Evolutionary conservation across 2,113 vertebrate genomes (phyloP).

Genomic region (Thymallus thymallus): DNA sequence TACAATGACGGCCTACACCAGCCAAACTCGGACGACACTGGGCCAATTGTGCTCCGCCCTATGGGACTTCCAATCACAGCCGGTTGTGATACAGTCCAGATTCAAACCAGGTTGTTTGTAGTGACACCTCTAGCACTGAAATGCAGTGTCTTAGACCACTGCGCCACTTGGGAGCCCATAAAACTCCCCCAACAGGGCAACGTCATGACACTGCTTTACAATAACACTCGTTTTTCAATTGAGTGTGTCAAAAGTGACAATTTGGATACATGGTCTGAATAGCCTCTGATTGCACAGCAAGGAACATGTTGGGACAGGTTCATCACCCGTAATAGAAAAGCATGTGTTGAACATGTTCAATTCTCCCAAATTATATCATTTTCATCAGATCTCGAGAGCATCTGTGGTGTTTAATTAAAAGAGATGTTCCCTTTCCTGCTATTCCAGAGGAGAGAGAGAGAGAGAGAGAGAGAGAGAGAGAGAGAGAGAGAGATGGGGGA

Average conservation of each 20-base stretch:
- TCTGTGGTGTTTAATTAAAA: slow-evolving; percentile 62
- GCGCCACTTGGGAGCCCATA: too few relatives aligned
- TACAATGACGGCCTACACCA: too few relatives aligned
- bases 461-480: slow-evolving; percentile 8
- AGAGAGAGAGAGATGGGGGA: too few relatives aligned
- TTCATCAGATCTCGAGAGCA: slow-evolving; percentile 46
- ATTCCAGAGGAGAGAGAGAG: slow-evolving; percentile 16
- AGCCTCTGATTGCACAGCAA: slow-evolving; percentile 59
- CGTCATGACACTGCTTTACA: slow-evolving; percentile 53
- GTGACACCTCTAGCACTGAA: too few relatives aligned
- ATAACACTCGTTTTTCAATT: slow-evolving; percentile 64
- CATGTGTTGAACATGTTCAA: slow-evolving; percentile 63
- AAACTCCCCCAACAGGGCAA: too few relatives aligned
- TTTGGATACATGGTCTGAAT: slow-evolving; percentile 58
- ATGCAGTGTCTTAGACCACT: too few relatives aligned
- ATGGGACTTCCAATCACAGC: too few relatives aligned
- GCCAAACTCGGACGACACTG: too few relatives aligned
- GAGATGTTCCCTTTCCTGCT: slow-evolving; percentile 51
- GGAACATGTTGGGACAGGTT: slow-evolving; percentile 57
- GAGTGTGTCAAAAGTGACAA: slow-evolving; percentile 55
- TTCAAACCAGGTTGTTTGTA: too few relatives aligned
- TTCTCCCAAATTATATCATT: slow-evolving; percentile 55
- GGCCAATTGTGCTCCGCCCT: too few relatives aligned
- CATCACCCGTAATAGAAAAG: slow-evolving; percentile 64
- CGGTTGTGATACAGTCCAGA: too few relatives aligned